Base-by-base conservation (phyloP, 2,888 invertebrate genomes). In the Eilema caniola region DNA sequence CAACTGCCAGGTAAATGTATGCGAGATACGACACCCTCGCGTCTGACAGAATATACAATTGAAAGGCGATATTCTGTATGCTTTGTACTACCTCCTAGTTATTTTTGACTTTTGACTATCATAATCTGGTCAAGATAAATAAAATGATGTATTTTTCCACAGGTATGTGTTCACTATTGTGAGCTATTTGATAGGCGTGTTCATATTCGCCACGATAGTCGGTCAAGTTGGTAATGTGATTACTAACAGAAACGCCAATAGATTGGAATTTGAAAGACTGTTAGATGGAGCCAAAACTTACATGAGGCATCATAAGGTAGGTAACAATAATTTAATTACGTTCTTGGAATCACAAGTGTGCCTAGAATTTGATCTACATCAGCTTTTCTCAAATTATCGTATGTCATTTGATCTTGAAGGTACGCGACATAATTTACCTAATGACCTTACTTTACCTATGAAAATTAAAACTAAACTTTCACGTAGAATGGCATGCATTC, bases 211-310 rank as follows among this genome's bases (percentile, higher is more conserved):
- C 70, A 99, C 99, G 67, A 99, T 99, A 89, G 99, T 99, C 76
- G 99, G 99, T 67, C 99, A 99, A 96, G 99, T 99, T 68, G 99
- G 99, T 80, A 99, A 99, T 93, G 99, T 99, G 87, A 99, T 99
- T 93, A 99, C 99, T 67, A 99, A 99, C 94, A 96, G 99, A 83
- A 99, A 99, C 91, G 99, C 99, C 63, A 99, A 99, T 92, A 96
- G 99, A 66, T 96, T 99, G 85, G 99, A 99, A 95, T 99, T 99
- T 87, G 99, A 99, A 93, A 95, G 99, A 77, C 96, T 99, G 47
- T 94, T 99, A 88, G 99, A 99, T 90, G 99, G 99, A 70, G 99
- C 99, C 75, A 99, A 99, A 92, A 98, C 98, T 37, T 99, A 99
- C 88, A 99, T 99, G 99, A 96, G 99, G 82, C 98, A 99, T 91